These are phyloP conservation scores for Poecilobothrus nobilitatus DNA, from an alignment of 2,888 invertebrate species.

Conservation along the genomic window DNA sequence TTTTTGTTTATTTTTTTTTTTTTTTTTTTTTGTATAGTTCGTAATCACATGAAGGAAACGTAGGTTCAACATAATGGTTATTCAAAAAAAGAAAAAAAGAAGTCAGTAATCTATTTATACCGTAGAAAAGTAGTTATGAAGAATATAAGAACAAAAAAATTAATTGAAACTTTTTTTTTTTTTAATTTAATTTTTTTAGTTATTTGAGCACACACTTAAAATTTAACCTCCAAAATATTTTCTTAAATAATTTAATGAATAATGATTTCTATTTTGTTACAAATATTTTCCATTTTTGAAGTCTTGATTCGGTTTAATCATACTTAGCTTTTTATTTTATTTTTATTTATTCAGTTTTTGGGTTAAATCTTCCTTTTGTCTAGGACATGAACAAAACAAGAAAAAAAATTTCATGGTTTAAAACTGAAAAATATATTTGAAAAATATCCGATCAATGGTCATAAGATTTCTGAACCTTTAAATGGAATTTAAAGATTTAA, in stretches of 20 bases:
- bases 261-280: no score
- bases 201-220: no score
- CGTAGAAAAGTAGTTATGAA: neutral
- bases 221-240: no score
- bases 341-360: no score
- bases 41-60: neutral
- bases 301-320: no score
- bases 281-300: no score
- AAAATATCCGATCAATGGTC: neutral
- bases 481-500: neutral
- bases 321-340: no score
- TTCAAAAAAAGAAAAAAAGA: neutral
- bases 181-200: no score
- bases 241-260: no score
- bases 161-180: neutral
- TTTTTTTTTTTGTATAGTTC: neutral
- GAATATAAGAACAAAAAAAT: neutral
- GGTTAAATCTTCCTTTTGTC: slow-evolving; percentile 3
- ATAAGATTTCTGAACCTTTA: neutral
- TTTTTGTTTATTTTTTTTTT: neutral
- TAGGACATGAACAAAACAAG: neutral
- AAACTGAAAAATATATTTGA: neutral
- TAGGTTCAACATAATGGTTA: neutral
- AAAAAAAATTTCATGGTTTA: neutral
- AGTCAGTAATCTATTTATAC: neutral